Base-by-base conservation (phyloP, 2,888 invertebrate species). In the Stratiomys singularior region DNA sequence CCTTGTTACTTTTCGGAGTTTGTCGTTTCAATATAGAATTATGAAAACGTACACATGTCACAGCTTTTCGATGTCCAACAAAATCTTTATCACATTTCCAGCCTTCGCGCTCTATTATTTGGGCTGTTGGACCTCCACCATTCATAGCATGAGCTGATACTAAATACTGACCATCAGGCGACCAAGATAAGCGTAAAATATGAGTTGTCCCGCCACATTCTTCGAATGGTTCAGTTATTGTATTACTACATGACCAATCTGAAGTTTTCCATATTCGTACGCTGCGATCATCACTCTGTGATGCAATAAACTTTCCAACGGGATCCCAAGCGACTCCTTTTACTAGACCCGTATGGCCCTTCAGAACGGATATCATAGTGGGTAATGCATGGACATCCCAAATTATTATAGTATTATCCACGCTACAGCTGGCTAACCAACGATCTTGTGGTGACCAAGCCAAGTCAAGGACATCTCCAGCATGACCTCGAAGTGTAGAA, bases 281-380 rank as follows among this genome's bases (percentile, higher is more conserved):
- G 18, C 96, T 95, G 83, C 96, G 96, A 86, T 99, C 99, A 86
- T 98, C 98, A 0, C 97, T 96, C 86, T 99, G 98, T 46, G 97
- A 96, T 0, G 99, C 98, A 78, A 99, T 88, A 85, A 97, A 99
- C 87, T 97, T 97, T 0, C 99, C 99, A 1, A 91, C 95, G 1
- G 99, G 99, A 88, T 99, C 99, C 98, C 99, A 99, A 3, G 97
- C 93, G 0, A 99, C 94, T 7, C 99, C 99, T 88, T 99, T 98
- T 1, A 99, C 98, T 81, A 98, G 90, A 0, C 98, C 96, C 0
- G 93, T 92, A 83, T 99, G 99, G 0, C 97, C 98, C 83, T 93
- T 94, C 11, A 99, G 88, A 11, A 94, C 93, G 13, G 94, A 92
- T 1, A 97, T 90, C 87, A 94, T 92, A 82, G 93, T 92, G 0